phyloP scores from a whole-genome alignment of 1,140 invertebrate genomes.

The Trachymyrmex cornetzi region DNA sequence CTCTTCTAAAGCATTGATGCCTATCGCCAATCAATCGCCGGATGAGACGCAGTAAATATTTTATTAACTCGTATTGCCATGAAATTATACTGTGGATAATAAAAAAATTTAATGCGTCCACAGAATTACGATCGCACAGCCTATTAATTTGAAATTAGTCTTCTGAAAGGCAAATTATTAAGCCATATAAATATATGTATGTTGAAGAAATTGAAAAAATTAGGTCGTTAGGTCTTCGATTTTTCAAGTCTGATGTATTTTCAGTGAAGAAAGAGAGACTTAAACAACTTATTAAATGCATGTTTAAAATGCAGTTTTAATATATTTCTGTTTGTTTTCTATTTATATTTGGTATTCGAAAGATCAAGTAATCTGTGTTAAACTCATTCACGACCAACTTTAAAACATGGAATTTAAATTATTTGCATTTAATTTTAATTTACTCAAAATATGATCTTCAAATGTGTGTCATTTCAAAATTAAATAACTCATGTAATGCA shows the following conservation, averaged over 20 bases:
- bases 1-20: background rate
- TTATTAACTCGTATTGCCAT: background rate
- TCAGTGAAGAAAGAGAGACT: background rate
- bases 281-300: background rate
- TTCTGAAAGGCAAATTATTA: slow-evolving; percentile 10
- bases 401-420: background rate
- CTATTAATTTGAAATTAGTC: slow-evolving; percentile 5
- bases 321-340: background rate
- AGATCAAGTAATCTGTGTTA: background rate
- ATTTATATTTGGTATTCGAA: background rate
- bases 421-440: background rate
- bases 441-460: background rate
- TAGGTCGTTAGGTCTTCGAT: background rate
- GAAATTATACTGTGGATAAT: background rate
- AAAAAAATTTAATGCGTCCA: background rate
- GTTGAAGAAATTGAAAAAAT: slow-evolving; percentile 3
- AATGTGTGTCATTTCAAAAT: background rate
- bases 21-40: background rate
- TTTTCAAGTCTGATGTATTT: background rate
- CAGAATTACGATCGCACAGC: no score
- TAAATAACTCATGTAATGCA: background rate
- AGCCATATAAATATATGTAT: background rate
- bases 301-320: background rate
- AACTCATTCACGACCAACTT: background rate
- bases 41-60: background rate